Evolutionary conservation across 2,797 vertebrate species (phyloP).

Genomic region (Furcifer pardalis): DNA sequence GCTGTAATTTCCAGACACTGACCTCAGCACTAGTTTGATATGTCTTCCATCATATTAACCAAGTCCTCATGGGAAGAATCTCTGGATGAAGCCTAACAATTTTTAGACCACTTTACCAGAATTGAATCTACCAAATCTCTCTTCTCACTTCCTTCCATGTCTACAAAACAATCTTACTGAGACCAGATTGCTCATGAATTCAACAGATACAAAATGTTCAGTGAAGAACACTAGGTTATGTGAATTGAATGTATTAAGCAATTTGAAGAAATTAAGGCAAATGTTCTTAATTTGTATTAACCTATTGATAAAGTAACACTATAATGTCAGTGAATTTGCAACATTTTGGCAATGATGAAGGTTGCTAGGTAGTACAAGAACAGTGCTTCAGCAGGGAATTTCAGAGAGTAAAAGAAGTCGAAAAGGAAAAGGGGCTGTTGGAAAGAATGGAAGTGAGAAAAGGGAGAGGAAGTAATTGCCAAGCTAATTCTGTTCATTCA

Average conservation of each 20-base stretch:
- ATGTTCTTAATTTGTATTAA: conserved; percentile 6
- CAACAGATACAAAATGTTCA: not conserved
- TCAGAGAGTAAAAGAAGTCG: not conserved
- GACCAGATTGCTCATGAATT: not conserved
- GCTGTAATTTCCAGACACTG: not conserved
- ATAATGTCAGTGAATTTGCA: not conserved
- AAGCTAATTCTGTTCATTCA: conserved; percentile 12
- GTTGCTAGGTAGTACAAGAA: conserved; percentile 9
- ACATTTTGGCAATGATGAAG: not conserved
- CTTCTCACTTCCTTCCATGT: no score
- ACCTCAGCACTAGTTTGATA: not conserved
- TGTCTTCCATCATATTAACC: not conserved
- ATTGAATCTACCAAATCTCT: not conserved
- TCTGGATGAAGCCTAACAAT: not conserved
- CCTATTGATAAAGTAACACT: not conserved
- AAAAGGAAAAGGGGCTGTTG: not conserved
- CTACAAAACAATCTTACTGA: not conserved
- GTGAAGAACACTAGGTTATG: conserved; percentile 1
- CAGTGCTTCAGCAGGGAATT: not conserved
- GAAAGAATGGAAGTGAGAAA: not conserved
- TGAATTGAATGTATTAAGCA: not conserved
- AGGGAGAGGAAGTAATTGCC: not conserved
- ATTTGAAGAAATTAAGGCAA: not conserved
- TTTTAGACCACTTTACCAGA: not conserved
- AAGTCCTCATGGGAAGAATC: not conserved